phyloP scores from a whole-genome alignment of 2,797 vertebrate genomes.

The Chromobotia macracanthus region DNA sequence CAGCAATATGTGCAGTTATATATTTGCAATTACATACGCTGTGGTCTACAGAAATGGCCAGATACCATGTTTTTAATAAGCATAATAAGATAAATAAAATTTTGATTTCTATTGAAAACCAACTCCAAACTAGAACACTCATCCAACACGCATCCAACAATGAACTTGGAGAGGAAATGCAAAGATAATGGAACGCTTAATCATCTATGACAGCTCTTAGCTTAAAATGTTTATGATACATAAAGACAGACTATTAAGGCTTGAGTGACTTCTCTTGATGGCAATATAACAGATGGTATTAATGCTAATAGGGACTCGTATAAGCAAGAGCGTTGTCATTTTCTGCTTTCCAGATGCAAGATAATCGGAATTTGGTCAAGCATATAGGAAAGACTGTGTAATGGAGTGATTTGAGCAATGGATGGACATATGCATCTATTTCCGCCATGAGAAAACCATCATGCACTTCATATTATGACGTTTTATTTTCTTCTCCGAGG shows the following conservation, averaged over 20 bases:
- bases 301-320: constrained; percentile 50
- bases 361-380: constrained; percentile 52
- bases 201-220: constrained; percentile 76
- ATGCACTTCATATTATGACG: constrained; percentile 34
- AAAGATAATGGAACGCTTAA: constrained; percentile 78
- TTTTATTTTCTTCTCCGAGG: constrained; percentile 38
- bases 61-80: neutral
- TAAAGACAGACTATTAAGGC: constrained; percentile 79
- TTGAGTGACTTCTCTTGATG: constrained; percentile 79
- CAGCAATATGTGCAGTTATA: no score
- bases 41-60: neutral
- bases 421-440: constrained; percentile 27
- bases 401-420: constrained; percentile 28
- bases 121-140: neutral
- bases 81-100: neutral
- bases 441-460: constrained; percentile 19
- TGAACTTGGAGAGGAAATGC: constrained; percentile 70
- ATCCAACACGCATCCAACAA: constrained; percentile 28
- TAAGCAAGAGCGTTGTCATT: constrained; percentile 18
- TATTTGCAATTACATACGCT: no score
- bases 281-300: constrained; percentile 79
- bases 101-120: neutral
- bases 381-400: constrained; percentile 23
- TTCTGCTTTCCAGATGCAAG: constrained; percentile 43
- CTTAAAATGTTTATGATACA: constrained; percentile 49